phyloP scores from a whole-genome alignment of 53 echinoderm and acorn worm species.

The Astropecten irregularis region DNA sequence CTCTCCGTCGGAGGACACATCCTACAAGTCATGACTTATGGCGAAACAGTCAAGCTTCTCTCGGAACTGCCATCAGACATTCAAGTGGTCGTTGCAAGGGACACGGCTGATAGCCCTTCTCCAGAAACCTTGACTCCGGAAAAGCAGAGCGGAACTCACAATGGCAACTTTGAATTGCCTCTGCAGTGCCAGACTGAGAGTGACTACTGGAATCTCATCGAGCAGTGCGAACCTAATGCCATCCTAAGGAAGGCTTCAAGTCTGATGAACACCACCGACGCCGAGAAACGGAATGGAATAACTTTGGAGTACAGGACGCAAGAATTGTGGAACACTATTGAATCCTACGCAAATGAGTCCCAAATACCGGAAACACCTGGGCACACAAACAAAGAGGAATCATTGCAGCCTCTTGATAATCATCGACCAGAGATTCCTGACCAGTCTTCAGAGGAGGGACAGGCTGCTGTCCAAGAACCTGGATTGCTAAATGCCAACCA shows the following conservation, averaged over 20 bases:
- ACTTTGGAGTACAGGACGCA: constrained; percentile 45
- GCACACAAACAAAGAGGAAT: background rate
- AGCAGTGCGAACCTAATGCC: constrained; percentile 16
- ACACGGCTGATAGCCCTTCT: constrained; percentile 33
- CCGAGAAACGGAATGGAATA: constrained; percentile 50
- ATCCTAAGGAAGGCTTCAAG: constrained; percentile 39
- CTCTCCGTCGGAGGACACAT: constrained; percentile 72
- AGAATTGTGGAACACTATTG: constrained; percentile 56
- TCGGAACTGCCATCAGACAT: constrained; percentile 78
- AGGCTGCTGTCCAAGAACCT: background rate
- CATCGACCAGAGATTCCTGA: background rate
- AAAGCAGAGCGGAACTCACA: constrained; percentile 16
- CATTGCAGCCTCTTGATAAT: background rate
- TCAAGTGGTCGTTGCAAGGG: constrained; percentile 77
- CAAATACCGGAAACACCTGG: background rate
- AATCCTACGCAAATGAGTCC: constrained; percentile 4
- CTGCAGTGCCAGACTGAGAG: background rate
- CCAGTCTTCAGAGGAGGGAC: background rate
- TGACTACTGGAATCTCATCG: constrained; percentile 38
- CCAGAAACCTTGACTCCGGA: no score
- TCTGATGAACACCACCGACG: constrained; percentile 47
- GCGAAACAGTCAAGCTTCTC: constrained; percentile 73
- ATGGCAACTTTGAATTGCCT: background rate
- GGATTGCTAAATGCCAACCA: background rate
- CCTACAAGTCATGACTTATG: constrained; percentile 73